Conservation (phyloP, 35 echinoderm and acorn worm species). For the Diadema setosum region DNA sequence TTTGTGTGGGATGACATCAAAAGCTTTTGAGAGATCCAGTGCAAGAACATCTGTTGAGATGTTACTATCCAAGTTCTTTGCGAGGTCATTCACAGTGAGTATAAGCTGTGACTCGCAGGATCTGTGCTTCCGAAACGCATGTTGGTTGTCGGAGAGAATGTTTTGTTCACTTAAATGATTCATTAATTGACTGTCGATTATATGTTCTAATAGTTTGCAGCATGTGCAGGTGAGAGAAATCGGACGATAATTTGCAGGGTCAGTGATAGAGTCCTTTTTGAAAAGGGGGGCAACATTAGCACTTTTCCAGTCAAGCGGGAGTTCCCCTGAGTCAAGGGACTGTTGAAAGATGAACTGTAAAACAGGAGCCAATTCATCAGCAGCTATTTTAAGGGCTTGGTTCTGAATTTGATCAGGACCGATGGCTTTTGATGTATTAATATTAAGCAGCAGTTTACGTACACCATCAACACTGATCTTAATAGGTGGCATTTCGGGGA, state of each 20-base stretch:
- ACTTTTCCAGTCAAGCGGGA: slow-evolving; percentile 32
- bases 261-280: too few species aligned
- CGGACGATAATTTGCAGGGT: slow-evolving; percentile 42
- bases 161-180: slow-evolving; percentile 2
- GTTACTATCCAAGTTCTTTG: background rate
- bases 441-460: background rate
- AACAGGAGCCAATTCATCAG: background rate
- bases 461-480: too few species aligned
- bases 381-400: slow-evolving; percentile 1
- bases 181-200: slow-evolving; percentile 37
- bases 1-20: background rate
- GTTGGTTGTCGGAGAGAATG: slow-evolving; percentile 20
- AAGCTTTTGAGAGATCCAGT: slow-evolving; percentile 12
- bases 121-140: slow-evolving; percentile 3
- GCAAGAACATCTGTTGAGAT: slow-evolving; percentile 3
- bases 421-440: slow-evolving; percentile 21
- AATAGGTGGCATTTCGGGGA: too few species aligned
- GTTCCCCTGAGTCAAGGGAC: background rate
- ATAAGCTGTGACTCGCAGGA: slow-evolving; percentile 29
- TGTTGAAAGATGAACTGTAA: slow-evolving; percentile 36
- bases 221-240: slow-evolving; percentile 58
- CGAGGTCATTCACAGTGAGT: slow-evolving; percentile 11
- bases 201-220: slow-evolving; percentile 42
- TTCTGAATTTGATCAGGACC: too few species aligned
- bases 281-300: too few species aligned